These are phyloP conservation scores for Psylliodes chrysocephalus DNA, from an alignment of 2,888 invertebrate species.

Conservation along the genomic window DNA sequence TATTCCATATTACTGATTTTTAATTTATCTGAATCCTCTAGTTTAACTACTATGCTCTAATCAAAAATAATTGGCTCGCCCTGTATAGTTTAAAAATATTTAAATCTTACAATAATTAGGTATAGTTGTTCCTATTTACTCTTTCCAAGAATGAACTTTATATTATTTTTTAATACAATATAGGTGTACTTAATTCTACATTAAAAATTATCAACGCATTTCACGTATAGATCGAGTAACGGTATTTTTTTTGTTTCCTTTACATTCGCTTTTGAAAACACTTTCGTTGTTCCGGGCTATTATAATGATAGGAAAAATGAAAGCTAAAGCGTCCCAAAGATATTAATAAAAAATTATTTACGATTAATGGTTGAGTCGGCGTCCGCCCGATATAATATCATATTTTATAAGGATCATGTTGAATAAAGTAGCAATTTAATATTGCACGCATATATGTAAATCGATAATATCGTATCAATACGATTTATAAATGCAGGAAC, in stretches of 20 bases:
- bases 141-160: too few species aligned
- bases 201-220: neutral
- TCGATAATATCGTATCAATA: conserved; percentile 53
- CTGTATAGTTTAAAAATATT: too few species aligned
- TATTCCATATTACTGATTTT: too few species aligned
- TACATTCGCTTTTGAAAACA: conserved; percentile 6
- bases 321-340: conserved; percentile 24
- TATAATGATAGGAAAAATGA: conserved; percentile 28
- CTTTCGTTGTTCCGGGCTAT: conserved; percentile 27
- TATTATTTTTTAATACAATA: too few species aligned
- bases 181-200: too few species aligned
- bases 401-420: conserved; percentile 41
- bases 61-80: too few species aligned
- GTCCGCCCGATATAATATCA: conserved; percentile 45
- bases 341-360: conserved; percentile 38
- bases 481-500: conserved; percentile 19
- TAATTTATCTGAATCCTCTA: too few species aligned
- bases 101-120: too few species aligned
- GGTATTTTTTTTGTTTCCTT: neutral
- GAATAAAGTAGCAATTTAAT: conserved; percentile 56
- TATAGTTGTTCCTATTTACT: too few species aligned
- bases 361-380: conserved; percentile 39
- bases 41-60: too few species aligned
- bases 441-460: conserved; percentile 56
- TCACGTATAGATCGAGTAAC: neutral